Conservation (phyloP, 2,797 vertebrate genomes). For the Cossypha dichroa region DNA sequence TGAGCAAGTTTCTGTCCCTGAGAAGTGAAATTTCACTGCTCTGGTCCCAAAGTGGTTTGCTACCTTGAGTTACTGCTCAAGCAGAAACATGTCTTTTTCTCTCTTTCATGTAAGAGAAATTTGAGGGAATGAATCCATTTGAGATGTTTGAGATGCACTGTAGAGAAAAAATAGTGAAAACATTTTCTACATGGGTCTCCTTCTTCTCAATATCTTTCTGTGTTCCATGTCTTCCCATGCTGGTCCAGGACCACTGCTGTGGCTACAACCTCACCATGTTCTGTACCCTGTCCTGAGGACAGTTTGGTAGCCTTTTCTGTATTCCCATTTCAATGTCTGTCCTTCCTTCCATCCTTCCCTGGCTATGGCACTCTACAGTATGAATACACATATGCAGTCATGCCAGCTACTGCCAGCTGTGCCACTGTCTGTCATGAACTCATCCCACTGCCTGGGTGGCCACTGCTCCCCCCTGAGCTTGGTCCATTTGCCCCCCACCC, state of each 20-base stretch:
- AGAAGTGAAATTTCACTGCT: background rate
- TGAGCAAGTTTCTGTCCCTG: background rate
- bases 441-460: no score
- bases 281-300: background rate
- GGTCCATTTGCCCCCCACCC: background rate
- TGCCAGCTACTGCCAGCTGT: background rate
- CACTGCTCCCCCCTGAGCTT: background rate
- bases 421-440: background rate
- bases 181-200: background rate
- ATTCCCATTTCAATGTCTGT: fast-evolving
- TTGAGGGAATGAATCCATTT: fast-evolving
- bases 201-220: fast-evolving
- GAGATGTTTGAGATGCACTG: background rate
- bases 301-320: background rate
- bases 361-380: fast-evolving
- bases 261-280: background rate
- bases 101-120: background rate
- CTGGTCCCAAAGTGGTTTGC: background rate
- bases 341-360: background rate
- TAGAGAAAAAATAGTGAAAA: background rate
- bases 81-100: background rate
- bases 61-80: background rate
- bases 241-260: no score
- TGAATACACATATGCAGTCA: background rate
- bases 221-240: background rate